phyloP scores from a whole-genome alignment of 2,888 invertebrate genomes.

The Agrotis exclamationis region DNA sequence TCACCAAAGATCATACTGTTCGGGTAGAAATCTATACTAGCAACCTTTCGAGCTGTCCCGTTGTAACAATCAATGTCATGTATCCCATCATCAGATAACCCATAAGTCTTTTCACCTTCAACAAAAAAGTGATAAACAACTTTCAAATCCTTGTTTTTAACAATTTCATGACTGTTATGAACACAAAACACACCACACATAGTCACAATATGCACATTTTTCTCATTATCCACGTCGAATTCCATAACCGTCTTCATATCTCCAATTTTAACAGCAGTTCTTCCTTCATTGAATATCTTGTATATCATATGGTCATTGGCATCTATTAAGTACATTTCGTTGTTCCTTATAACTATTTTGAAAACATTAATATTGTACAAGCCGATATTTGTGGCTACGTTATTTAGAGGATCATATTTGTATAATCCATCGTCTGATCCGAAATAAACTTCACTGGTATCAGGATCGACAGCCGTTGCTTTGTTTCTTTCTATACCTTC shows the following conservation, averaged over 20 bases:
- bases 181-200: slow-evolving; percentile 86
- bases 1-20: slow-evolving; percentile 84
- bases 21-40: slow-evolving; percentile 77
- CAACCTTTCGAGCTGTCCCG: slow-evolving; percentile 80
- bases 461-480: slow-evolving; percentile 82
- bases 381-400: slow-evolving; percentile 79
- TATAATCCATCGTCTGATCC: slow-evolving; percentile 86
- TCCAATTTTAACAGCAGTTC: slow-evolving; percentile 72
- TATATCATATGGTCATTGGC: slow-evolving; percentile 85
- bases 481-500: slow-evolving; percentile 82
- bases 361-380: slow-evolving; percentile 84
- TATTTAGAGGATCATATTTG: slow-evolving; percentile 79
- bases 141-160: slow-evolving; percentile 81
- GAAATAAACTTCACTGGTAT: slow-evolving; percentile 84
- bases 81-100: slow-evolving; percentile 76
- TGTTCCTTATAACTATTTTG: slow-evolving; percentile 83
- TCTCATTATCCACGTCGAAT: slow-evolving; percentile 82
- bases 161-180: slow-evolving; percentile 71
- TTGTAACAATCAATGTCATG: slow-evolving; percentile 82
- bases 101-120: slow-evolving; percentile 78
- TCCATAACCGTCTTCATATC: slow-evolving; percentile 81
- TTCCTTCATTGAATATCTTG: slow-evolving; percentile 78
- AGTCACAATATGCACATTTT: slow-evolving; percentile 81
- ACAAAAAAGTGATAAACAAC: slow-evolving; percentile 80
- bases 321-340: slow-evolving; percentile 83